These are phyloP conservation scores for Ditula angustiorana DNA, from an alignment of 2,888 invertebrate genomes.

Conservation along the genomic window DNA sequence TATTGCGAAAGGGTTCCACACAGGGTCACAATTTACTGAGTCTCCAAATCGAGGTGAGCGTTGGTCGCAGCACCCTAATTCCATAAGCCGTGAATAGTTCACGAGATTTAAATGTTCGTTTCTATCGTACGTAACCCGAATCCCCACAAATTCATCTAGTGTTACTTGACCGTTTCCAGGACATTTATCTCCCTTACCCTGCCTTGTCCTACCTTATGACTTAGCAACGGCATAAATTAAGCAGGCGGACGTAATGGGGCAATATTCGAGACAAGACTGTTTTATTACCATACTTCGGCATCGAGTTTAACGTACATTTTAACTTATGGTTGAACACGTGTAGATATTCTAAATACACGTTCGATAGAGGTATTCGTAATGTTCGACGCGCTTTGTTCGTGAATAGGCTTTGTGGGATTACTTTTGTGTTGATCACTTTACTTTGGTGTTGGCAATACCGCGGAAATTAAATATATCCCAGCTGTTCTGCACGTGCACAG, in stretches of 20 bases:
- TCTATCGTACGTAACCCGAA: constrained; percentile 29
- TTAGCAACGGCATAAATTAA: constrained; percentile 82
- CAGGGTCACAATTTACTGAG: too few relatives aligned
- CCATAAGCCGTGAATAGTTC: constrained; percentile 21
- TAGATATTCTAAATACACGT: constrained; percentile 38
- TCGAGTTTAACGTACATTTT: constrained; percentile 58
- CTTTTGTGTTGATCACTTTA: neutral
- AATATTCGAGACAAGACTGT: constrained; percentile 80
- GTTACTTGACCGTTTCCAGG: constrained; percentile 47
- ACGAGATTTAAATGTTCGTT: constrained; percentile 33
- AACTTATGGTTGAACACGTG: constrained; percentile 43
- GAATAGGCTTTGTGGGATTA: constrained; percentile 3
- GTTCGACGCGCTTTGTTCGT: constrained; percentile 5
- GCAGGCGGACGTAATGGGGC: constrained; percentile 76
- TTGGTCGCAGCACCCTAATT: neutral
- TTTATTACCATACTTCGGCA: constrained; percentile 77
- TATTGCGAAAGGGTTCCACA: too few relatives aligned
- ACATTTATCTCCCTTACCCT: constrained; percentile 47
- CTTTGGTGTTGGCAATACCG: neutral
- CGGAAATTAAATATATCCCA: too few relatives aligned
- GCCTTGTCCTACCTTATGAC: constrained; percentile 77
- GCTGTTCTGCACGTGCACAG: too few relatives aligned
- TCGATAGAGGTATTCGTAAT: constrained; percentile 40
- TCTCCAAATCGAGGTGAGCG: neutral
- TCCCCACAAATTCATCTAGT: constrained; percentile 32